These are phyloP conservation scores for Hydrotaea cyrtoneurina DNA, from an alignment of 2,888 invertebrate genomes.

Conservation along the genomic window DNA sequence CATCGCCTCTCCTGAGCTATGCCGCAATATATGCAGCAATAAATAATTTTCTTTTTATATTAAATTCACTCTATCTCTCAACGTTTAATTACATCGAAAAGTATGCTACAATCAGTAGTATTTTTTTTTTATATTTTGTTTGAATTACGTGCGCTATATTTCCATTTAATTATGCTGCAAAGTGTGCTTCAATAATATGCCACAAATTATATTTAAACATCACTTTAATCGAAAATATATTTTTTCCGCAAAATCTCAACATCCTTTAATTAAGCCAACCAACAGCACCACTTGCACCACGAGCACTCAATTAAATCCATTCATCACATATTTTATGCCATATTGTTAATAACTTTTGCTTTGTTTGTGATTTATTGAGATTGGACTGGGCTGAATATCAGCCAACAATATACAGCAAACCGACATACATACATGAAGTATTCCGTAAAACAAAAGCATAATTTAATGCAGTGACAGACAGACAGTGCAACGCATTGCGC, in stretches of 20 bases:
- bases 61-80: too few species aligned
- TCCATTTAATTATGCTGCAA: conserved; percentile 1
- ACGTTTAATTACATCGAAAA: too few species aligned
- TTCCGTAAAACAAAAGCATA: conserved; percentile 39
- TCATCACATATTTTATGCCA: conserved; percentile 43
- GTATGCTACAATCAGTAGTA: too few species aligned
- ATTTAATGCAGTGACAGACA: conserved; percentile 33
- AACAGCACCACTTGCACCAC: conserved; percentile 7
- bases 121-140: too few species aligned
- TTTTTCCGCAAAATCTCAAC: not conserved
- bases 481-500: conserved; percentile 66
- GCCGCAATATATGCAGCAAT: too few species aligned
- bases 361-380: conserved; percentile 38
- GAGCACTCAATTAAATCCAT: conserved; percentile 38
- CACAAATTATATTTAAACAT: not conserved
- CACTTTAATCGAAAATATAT: not conserved
- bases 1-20: too few species aligned
- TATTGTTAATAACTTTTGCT: conserved; percentile 43
- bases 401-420: conserved; percentile 6
- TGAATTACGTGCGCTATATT: not conserved
- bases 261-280: conserved; percentile 28
- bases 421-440: conserved; percentile 37
- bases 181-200: not conserved
- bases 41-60: too few species aligned
- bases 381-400: conserved; percentile 1